These are phyloP conservation scores for Lagenorhynchus albirostris DNA, from an alignment of 2,113 vertebrate species.

Conservation along the genomic window DNA sequence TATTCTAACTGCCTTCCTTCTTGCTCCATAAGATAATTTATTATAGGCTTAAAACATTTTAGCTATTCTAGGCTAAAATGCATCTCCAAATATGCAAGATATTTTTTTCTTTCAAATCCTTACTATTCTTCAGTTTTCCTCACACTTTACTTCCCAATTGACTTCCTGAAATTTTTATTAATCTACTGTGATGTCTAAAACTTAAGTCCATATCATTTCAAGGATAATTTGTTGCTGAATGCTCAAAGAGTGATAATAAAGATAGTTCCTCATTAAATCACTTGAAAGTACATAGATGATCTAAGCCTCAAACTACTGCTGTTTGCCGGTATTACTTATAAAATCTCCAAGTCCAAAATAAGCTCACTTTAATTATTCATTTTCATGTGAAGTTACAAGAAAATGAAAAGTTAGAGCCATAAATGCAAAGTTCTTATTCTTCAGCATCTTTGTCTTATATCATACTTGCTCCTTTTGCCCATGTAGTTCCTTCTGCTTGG, in stretches of 20 bases:
- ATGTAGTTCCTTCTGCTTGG: neutral
- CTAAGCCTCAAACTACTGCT: neutral
- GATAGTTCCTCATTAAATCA: neutral
- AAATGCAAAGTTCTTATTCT: conserved; percentile 6
- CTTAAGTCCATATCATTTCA: neutral
- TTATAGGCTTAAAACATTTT: neutral
- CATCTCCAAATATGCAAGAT: neutral
- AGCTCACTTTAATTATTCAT: conserved; percentile 38
- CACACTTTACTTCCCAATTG: conserved; percentile 30
- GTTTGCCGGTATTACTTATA: conserved; percentile 42
- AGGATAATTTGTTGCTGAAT: conserved; percentile 40
- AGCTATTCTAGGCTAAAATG: neutral
- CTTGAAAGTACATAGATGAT: neutral
- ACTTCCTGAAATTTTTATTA: conserved; percentile 8
- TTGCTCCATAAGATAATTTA: neutral
- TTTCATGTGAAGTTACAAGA: conserved; percentile 20
- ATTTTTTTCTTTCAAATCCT: conserved; percentile 22
- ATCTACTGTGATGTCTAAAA: neutral
- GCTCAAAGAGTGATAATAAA: neutral
- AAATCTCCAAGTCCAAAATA: conserved; percentile 31
- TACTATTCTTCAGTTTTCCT: neutral
- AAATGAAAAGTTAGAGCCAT: neutral
- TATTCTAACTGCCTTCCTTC: neutral
- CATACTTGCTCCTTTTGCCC: neutral
- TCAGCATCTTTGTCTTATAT: neutral